Percentiles rank a stretch among this genome's conserved stretches.
Evolutionary conservation across 2,113 vertebrate species (phyloP).

Genomic region (Psittacara wagleri): DNA sequence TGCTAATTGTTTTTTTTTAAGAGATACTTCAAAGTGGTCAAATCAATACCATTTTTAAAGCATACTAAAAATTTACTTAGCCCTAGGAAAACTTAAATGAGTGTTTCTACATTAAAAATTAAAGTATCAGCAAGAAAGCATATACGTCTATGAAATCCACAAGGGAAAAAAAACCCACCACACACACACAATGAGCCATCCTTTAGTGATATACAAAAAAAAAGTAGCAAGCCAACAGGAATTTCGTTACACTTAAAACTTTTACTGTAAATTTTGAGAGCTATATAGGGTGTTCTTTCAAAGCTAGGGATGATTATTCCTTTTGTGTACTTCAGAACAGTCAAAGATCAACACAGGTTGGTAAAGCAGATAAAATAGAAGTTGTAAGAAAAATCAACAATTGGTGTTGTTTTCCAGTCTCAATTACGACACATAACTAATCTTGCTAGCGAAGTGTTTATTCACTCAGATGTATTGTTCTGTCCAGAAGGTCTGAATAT

Average conservation of each 20-base stretch:
- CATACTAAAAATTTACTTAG: background rate
- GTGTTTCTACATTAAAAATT: background rate
- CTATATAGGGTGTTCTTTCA: background rate
- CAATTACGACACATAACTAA: background rate
- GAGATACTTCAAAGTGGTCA: background rate
- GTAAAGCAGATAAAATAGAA: background rate
- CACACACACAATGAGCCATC: background rate
- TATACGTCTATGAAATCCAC: background rate
- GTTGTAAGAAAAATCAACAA: background rate
- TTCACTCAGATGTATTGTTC: background rate
- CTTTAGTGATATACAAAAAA: background rate
- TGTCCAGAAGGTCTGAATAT: background rate
- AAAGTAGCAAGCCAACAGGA: background rate
- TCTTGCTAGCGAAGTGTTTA: background rate
- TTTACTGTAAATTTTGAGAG: background rate
- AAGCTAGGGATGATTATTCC: background rate
- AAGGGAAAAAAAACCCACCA: background rate
- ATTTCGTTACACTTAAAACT: background rate
- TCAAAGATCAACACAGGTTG: background rate
- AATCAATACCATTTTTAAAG: background rate
- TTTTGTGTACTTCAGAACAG: background rate
- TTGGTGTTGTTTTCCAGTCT: background rate
- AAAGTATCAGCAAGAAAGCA: background rate
- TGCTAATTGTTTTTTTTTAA: background rate
- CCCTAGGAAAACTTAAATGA: background rate